These are phyloP conservation scores for Parasteatoda lunata DNA, from an alignment of 2,888 invertebrate species.

Conservation along the genomic window DNA sequence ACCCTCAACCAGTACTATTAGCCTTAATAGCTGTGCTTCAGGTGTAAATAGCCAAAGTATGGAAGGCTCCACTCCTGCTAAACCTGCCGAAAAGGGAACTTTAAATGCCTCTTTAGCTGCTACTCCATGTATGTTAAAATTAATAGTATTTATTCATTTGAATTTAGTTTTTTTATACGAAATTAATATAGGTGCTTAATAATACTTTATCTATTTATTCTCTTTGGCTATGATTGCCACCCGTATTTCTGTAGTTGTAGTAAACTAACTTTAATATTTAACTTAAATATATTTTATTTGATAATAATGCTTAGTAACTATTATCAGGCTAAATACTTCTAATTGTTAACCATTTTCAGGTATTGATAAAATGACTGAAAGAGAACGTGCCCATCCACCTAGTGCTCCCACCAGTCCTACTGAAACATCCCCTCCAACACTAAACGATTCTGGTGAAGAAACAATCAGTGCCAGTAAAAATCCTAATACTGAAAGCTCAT, in stretches of 20 bases:
- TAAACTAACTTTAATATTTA: slow-evolving; percentile 10
- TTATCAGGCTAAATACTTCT: not conserved
- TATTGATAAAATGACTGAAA: slow-evolving; percentile 94
- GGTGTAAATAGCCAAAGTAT: slow-evolving; percentile 52
- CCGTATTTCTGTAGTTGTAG: not conserved
- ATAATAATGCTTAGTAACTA: no score
- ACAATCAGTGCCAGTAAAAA: not conserved
- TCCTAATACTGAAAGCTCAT: not conserved
- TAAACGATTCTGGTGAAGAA: not conserved
- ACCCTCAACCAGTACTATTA: slow-evolving; percentile 73
- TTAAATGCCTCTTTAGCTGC: slow-evolving; percentile 91
- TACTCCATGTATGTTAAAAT: slow-evolving; percentile 82
- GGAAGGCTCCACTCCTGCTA: slow-evolving; percentile 73
- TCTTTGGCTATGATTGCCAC: not conserved
- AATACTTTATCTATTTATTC: not conserved
- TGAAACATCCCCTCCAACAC: slow-evolving; percentile 47
- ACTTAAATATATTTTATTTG: not conserved
- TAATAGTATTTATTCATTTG: no score
- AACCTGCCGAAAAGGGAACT: slow-evolving; percentile 79
- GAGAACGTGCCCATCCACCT: slow-evolving; percentile 87
- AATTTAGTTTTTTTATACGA: not conserved
- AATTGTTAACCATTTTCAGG: slow-evolving; percentile 75
- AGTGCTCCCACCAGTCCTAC: slow-evolving; percentile 66
- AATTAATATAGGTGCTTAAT: not conserved
- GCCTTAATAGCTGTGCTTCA: slow-evolving; percentile 52